These are phyloP conservation scores for Malurus splendens DNA, from an alignment of 2,797 vertebrate genomes.

Conservation along the genomic window DNA sequence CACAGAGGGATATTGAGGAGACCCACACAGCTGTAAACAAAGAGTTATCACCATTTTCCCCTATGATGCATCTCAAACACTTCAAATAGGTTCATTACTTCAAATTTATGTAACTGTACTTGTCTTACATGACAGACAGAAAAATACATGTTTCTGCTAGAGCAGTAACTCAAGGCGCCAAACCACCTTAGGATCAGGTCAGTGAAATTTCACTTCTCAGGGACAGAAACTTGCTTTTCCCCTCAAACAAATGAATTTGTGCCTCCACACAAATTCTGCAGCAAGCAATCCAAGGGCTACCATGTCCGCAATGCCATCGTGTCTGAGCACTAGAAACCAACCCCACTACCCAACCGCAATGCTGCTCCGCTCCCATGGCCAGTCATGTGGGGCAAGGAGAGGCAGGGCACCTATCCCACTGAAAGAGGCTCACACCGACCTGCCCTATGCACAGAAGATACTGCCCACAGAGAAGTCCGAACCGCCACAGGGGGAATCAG, in stretches of 20 bases:
- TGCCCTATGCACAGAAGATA: accelerated
- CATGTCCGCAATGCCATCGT: accelerated
- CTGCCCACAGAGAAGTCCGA: accelerated
- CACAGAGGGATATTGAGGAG: accelerated
- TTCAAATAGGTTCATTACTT: neutral
- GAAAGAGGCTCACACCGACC: neutral
- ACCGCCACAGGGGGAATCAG: accelerated
- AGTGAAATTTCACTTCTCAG: neutral
- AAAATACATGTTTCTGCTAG: neutral
- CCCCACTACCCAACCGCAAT: accelerated
- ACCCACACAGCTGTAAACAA: neutral
- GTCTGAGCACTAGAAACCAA: neutral
- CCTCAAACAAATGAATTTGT: neutral
- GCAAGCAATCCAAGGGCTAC: neutral
- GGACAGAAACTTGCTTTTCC: neutral
- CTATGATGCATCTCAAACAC: accelerated
- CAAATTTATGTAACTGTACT: accelerated
- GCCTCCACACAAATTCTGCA: neutral
- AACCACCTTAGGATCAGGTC: neutral
- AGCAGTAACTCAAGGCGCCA: neutral
- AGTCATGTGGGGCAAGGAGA: accelerated
- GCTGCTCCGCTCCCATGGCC: accelerated
- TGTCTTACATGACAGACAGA: neutral
- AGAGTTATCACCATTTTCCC: neutral
- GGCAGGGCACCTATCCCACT: neutral